phyloP scores from a whole-genome alignment of 2,113 vertebrate species.

The Alosa alosa region DNA sequence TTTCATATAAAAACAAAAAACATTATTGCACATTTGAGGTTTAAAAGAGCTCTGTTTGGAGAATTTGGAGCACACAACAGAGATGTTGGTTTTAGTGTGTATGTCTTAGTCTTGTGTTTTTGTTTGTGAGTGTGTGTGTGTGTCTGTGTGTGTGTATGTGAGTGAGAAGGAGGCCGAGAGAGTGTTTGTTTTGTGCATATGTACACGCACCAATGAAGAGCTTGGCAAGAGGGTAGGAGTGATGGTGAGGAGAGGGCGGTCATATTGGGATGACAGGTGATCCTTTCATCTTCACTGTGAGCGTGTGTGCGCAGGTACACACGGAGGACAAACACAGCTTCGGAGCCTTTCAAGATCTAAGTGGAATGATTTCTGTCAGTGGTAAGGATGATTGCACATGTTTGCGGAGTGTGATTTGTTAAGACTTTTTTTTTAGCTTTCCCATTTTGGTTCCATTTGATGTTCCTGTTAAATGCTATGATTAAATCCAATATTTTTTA shows the following conservation, averaged over 20 bases:
- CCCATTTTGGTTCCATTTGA: too few species aligned
- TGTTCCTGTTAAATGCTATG: background rate
- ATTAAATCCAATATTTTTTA: background rate
- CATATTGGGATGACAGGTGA: conserved; percentile 47
- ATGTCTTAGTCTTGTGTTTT: background rate
- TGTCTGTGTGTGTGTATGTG: background rate
- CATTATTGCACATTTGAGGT: background rate
- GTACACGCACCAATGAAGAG: background rate
- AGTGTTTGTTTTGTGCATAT: background rate
- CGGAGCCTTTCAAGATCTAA: conserved; percentile 1
- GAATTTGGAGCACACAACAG: conserved; percentile 31
- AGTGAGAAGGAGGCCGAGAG: background rate
- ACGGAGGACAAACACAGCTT: conserved; percentile 15
- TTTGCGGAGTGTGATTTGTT: background rate
- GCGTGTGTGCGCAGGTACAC: conserved; percentile 30
- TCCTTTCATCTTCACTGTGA: conserved; percentile 43
- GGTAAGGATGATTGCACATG: background rate
- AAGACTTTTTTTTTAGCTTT: background rate
- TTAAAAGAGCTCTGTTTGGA: background rate
- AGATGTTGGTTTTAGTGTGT: background rate
- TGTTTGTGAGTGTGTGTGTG: background rate
- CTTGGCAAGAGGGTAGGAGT: background rate
- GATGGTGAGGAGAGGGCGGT: background rate
- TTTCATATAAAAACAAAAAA: background rate
- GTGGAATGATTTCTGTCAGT: background rate